Evolutionary conservation across 2,113 vertebrate genomes (phyloP).

Genomic region (Cygnus buccinator): DNA sequence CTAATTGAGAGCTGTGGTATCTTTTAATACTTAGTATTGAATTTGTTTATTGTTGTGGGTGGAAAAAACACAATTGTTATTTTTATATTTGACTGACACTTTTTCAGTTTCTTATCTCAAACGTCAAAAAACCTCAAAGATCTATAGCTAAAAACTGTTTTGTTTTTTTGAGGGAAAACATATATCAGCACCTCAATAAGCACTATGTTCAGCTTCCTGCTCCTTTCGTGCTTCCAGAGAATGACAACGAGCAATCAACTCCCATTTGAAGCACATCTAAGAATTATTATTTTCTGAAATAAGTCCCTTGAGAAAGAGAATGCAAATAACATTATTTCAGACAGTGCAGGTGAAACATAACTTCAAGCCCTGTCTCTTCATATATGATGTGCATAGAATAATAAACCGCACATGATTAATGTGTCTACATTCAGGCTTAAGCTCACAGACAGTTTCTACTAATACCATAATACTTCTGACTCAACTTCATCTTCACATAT

Average conservation of each 20-base stretch:
- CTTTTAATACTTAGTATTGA: not conserved
- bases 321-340: not conserved
- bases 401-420: not conserved
- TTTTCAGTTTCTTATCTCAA: not conserved
- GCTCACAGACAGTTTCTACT: not conserved
- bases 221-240: not conserved
- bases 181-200: not conserved
- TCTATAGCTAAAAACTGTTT: not conserved
- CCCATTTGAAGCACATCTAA: not conserved
- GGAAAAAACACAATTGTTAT: not conserved
- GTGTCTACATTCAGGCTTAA: not conserved
- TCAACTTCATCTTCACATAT: not conserved
- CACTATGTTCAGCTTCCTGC: not conserved
- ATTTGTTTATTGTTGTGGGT: not conserved
- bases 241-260: not conserved
- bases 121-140: not conserved
- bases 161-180: not conserved
- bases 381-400: not conserved
- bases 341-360: not conserved
- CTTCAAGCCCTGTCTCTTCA: not conserved
- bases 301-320: not conserved
- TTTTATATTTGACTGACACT: not conserved
- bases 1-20: not conserved
- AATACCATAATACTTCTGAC: not conserved
- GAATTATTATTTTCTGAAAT: not conserved